Percentiles rank a stretch among this genome's conserved stretches.
phyloP scores from a whole-genome alignment of 2,113 vertebrate species.

The Felis chaus region DNA sequence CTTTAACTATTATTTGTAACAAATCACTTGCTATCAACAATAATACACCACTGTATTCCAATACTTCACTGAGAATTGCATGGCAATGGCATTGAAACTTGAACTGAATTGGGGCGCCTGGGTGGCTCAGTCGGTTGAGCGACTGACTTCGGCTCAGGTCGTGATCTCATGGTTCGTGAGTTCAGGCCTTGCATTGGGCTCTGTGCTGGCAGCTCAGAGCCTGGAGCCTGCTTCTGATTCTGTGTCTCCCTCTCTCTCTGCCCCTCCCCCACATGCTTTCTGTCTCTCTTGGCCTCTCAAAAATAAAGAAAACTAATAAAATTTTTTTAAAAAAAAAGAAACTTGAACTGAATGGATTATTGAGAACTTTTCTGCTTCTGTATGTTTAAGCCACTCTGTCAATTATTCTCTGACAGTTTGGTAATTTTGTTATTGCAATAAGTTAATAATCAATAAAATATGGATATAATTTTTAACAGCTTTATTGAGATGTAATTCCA shows the following conservation, averaged over 20 bases:
- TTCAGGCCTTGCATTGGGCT: no score
- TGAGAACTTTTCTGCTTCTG: not conserved
- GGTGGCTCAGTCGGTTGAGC: no score
- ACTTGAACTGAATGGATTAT: not conserved
- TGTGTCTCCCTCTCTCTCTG: no score
- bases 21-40: not conserved
- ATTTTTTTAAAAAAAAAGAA: not conserved
- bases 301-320: no score
- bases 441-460: not conserved
- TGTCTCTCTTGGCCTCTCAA: no score
- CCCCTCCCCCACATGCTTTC: no score
- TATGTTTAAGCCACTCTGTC: not conserved
- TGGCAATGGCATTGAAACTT: not conserved
- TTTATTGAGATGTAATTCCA: not conserved
- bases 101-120: not conserved
- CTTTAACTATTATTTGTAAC: not conserved
- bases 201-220: no score
- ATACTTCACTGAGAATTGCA: not conserved
- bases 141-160: no score
- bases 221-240: no score
- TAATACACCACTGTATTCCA: not conserved
- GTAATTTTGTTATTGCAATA: not conserved
- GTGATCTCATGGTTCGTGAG: no score
- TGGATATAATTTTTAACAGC: not conserved
- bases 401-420: not conserved